Evolutionary conservation across 2,888 invertebrate species (phyloP).

Genomic region (Eudemis profundana): DNA sequence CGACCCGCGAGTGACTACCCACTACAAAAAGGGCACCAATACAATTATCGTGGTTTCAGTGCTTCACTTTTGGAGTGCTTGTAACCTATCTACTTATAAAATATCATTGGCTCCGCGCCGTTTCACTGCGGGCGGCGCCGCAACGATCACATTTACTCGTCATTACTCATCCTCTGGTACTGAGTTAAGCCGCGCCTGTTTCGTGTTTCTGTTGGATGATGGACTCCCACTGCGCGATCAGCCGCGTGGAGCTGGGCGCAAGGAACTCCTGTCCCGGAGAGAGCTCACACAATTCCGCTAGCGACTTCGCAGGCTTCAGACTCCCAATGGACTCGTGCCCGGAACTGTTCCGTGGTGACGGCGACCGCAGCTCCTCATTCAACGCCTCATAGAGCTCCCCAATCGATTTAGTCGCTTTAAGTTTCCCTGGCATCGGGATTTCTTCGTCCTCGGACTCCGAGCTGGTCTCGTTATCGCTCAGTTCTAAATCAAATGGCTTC

Average conservation of each 20-base stretch:
- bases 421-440: constrained; percentile 85
- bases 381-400: constrained; percentile 88
- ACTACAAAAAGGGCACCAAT: no score
- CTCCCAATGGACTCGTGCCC: constrained; percentile 78
- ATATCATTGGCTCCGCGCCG: no score
- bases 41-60: no score
- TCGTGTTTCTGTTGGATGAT: constrained; percentile 88
- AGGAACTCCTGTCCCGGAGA: constrained; percentile 86
- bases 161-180: constrained; percentile 54
- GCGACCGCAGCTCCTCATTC: constrained; percentile 77
- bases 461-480: constrained; percentile 85
- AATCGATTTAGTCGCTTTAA: constrained; percentile 88
- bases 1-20: no score
- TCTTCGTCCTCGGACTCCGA: constrained; percentile 86
- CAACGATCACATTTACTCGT: constrained; percentile 57
- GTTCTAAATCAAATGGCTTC: constrained; percentile 87
- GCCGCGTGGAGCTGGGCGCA: constrained; percentile 88
- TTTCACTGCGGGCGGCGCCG: constrained; percentile 53
- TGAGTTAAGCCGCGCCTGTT: constrained; percentile 77
- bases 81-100: no score
- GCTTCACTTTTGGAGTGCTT: no score
- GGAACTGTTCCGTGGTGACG: constrained; percentile 77
- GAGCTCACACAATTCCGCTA: constrained; percentile 88
- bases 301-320: constrained; percentile 88
- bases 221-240: constrained; percentile 93